phyloP scores from a whole-genome alignment of 2,797 vertebrate genomes.

The Lophius americanus region DNA sequence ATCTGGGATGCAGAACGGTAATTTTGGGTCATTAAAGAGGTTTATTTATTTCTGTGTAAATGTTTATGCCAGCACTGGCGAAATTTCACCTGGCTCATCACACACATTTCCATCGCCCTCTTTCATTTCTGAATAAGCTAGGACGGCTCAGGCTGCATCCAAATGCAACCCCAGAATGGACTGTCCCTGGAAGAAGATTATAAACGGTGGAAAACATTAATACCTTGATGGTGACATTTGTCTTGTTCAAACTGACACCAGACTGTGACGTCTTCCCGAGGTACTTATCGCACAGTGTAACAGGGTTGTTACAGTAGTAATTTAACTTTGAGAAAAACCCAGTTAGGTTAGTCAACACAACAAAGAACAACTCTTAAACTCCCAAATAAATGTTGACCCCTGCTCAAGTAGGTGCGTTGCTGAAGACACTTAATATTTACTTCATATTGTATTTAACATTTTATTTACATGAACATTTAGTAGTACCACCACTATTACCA shows the following conservation, averaged over 20 bases:
- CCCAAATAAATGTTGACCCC: conserved; percentile 4
- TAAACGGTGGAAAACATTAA: conserved; percentile 38
- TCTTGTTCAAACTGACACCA: conserved; percentile 25
- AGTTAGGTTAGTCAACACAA: not conserved
- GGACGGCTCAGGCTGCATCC: conserved; percentile 47
- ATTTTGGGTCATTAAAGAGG: conserved; percentile 73
- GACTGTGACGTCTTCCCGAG: conserved; percentile 4
- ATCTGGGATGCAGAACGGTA: conserved; percentile 60
- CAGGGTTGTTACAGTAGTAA: conserved; percentile 5
- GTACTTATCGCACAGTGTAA: conserved; percentile 11
- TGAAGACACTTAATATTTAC: no score
- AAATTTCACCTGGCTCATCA: conserved; percentile 69
- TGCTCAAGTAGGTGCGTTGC: no score
- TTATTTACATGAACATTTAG: no score
- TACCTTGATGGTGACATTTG: conserved; percentile 15
- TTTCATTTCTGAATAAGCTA: conserved; percentile 67
- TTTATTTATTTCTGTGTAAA: conserved; percentile 70
- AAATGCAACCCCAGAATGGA: conserved; percentile 49
- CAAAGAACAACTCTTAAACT: conserved; percentile 10
- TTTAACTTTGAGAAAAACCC: conserved; percentile 2
- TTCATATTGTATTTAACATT: no score
- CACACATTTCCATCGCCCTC: conserved; percentile 62
- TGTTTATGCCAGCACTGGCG: conserved; percentile 60
- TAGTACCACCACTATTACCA: no score
- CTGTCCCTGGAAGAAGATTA: conserved; percentile 46